A percentile compares a stretch with the other conserved stretches of the same genome.
Conservation (phyloP, 2,797 vertebrate genomes). For the Cheirogaleus major region DNA sequence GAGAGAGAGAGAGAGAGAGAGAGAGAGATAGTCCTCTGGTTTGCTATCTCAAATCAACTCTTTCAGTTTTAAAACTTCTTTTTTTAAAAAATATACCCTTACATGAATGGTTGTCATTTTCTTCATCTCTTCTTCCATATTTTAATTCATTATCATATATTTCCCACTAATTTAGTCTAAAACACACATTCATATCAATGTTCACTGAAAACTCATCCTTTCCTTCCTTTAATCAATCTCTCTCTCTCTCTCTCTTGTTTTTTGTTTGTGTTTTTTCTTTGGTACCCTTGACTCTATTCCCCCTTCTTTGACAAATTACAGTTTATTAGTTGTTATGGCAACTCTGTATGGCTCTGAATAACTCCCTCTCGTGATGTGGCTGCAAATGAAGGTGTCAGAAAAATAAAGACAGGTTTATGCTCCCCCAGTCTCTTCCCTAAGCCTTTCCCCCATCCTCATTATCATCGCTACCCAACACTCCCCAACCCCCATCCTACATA, state of each 20-base stretch:
- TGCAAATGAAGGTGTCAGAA: conserved; percentile 72
- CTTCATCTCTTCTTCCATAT: not conserved
- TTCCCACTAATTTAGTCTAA: not conserved
- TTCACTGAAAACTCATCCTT: conserved; percentile 61
- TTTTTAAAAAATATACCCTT: not conserved
- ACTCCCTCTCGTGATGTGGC: conserved; percentile 71
- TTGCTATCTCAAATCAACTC: not conserved
- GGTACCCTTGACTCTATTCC: conserved; percentile 74
- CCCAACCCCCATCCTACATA: not conserved
- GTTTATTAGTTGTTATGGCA: conserved; percentile 87
- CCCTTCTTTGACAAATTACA: conserved; percentile 83
- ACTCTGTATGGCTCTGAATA: conserved; percentile 78
- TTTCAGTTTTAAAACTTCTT: not conserved
- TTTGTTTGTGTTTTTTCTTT: not conserved
- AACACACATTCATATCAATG: conserved; percentile 51
- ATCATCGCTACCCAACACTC: not conserved
- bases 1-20: too few species aligned
- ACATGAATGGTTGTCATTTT: not conserved
- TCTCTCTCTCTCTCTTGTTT: conserved; percentile 65
- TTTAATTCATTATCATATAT: conserved; percentile 19
- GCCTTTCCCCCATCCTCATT: not conserved
- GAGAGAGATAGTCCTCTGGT: not conserved
- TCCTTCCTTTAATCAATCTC: conserved; percentile 51
- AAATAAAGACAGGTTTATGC: conserved; percentile 68
- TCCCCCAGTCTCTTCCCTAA: not conserved